Percentiles rank a stretch among this genome's conserved stretches.
phyloP scores from a whole-genome alignment of 2,888 invertebrate genomes.

The Muschampia plurimacula region DNA sequence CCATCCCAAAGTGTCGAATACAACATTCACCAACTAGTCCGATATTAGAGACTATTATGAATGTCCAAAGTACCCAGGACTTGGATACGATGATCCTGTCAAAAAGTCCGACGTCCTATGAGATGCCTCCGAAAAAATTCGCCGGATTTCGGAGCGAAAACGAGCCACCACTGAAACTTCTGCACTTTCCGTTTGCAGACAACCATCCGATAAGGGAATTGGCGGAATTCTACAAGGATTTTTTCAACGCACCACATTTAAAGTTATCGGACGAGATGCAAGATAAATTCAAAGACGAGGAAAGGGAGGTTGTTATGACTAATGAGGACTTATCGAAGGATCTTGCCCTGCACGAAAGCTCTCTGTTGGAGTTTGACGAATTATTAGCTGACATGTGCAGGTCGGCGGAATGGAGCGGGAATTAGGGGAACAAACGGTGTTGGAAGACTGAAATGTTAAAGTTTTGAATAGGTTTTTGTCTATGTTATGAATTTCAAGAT shows the following conservation, averaged over 20 bases:
- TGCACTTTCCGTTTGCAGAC: conserved; percentile 93
- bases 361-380: conserved; percentile 90
- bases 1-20: conserved; percentile 68
- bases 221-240: conserved; percentile 92
- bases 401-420: conserved; percentile 86
- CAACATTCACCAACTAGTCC: conserved; percentile 68
- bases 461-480: conserved; percentile 44
- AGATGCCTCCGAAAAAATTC: conserved; percentile 77
- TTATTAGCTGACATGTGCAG: conserved; percentile 90
- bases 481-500: conserved; percentile 36
- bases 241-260: conserved; percentile 88
- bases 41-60: conserved; percentile 46
- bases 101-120: conserved; percentile 72
- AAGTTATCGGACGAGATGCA: conserved; percentile 63
- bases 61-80: conserved; percentile 73
- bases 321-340: conserved; percentile 88
- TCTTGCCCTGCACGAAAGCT: conserved; percentile 90
- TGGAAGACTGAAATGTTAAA: conserved; percentile 53
- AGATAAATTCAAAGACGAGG: conserved; percentile 48
- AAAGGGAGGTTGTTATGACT: conserved; percentile 66
- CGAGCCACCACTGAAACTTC: conserved; percentile 88
- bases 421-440: conserved; percentile 53
- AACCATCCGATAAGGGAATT: conserved; percentile 90
- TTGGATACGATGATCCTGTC: conserved; percentile 61
- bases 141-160: conserved; percentile 76